Evolutionary conservation across 2,888 invertebrate genomes (phyloP), one percentile per base, ranked within the genome.

Genomic region (Actias luna): DNA sequence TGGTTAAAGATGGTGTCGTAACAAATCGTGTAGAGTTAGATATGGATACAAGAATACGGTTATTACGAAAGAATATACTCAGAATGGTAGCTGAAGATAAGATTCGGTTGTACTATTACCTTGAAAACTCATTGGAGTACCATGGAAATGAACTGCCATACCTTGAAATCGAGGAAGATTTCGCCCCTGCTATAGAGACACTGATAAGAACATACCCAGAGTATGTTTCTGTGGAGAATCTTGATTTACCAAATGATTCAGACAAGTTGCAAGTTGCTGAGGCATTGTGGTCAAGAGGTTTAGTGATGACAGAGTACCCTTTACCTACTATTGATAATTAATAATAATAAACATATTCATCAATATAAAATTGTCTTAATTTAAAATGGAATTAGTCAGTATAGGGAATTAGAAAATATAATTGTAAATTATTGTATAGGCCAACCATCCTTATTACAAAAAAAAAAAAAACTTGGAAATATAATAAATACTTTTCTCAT

Each of bases 91-190:
- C 93, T 27, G 96, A 97, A 76, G 94, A 94, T 8, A 64, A 73
- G 0, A 86, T 95, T 25, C 94, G 94, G 59, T 77, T 98, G 36
- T 99, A 98, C 85, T 97, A 97, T 84, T 95, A 95, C 69, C 92
- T 95, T 55, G 97, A 98, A 78, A 99, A 99, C 86, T 95, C 96
- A 0, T 93, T 96, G 68, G 95, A 96, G 73, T 98, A 98, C 80
- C 97, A 97, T 79, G 97, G 95, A 39, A 95, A 94, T 79, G 97
- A 98, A 36, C 95, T 93, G 79, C 77, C 86, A 16, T 92, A 74
- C 68, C 84, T 99, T 66, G 97, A 97, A 80, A 94, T 99, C 65
- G 94, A 95, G 14, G 89, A 93, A 2, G 93, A 94, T 1, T 89
- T 95, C 67, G 95, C 96, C 0, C 94, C 95, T 2, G 96, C 95